A percentile compares a stretch with the other conserved stretches of the same genome.
Conservation (phyloP, 2,888 invertebrate species). For the Subacronicta megacephala region DNA sequence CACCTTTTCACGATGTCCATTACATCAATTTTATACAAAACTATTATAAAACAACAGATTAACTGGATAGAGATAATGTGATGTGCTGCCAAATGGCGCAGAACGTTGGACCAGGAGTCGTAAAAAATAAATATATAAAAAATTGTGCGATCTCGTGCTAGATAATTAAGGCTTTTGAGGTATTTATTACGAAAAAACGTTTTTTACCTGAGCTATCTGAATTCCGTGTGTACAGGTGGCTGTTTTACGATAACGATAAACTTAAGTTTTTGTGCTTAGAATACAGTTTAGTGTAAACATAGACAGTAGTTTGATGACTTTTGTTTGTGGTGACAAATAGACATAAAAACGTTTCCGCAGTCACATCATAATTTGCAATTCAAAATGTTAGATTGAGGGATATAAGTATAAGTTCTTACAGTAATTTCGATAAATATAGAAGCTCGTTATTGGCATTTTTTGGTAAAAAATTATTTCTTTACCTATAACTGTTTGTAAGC, state of each 20-base stretch:
- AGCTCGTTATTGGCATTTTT: no score
- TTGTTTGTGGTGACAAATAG: background rate
- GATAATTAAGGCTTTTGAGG: slow-evolving; percentile 86
- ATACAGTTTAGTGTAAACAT: background rate
- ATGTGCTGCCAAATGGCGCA: slow-evolving; percentile 79
- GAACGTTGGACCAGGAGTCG: slow-evolving; percentile 65
- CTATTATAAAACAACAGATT: slow-evolving; percentile 42
- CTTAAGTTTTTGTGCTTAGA: background rate
- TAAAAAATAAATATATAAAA: slow-evolving; percentile 70
- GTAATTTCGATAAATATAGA: no score
- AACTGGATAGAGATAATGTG: slow-evolving; percentile 62
- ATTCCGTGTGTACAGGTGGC: slow-evolving; percentile 41
- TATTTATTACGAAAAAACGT: slow-evolving; percentile 77
- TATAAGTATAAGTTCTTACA: no score
- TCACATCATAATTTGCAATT: background rate
- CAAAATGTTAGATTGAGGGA: no score
- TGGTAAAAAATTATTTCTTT: no score
- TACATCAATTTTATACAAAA: slow-evolving; percentile 34
- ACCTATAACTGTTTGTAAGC: no score
- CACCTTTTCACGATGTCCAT: background rate
- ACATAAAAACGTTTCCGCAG: background rate
- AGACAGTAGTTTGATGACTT: background rate
- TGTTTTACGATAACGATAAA: slow-evolving; percentile 27
- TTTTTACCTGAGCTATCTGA: slow-evolving; percentile 85
- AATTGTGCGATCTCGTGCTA: slow-evolving; percentile 82